Evolutionary conservation across 2,113 vertebrate genomes (phyloP), one percentile per base, ranked within the genome.

Genomic region (Gila orcuttii): DNA sequence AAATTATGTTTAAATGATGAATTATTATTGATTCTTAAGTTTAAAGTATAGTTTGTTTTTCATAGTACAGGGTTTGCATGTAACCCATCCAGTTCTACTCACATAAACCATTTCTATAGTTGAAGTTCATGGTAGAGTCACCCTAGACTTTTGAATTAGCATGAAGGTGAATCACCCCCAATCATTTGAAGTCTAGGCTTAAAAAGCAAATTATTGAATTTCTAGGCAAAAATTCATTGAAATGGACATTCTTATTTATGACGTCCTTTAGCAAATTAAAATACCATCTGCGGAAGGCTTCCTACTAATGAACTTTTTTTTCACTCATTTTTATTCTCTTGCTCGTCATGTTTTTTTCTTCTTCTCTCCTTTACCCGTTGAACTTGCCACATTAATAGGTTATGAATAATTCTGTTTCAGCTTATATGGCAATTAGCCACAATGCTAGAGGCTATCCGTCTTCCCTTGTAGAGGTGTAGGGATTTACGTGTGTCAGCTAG

Each of bases 341-440:
- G 88, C 86, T 91, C 81, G 87, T 87, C 73, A 64, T 25, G 11
- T 47, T 80, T 55, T 90, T 89, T 87, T 90, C 89, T 79, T 79
- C 31, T 86, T 45, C 57, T 88, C 90, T 88, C 92, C 90, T 90
- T 89, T 92, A 93, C 90, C 89, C 86, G 87, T 84, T 92, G 91
- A 95, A 95, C 93, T 92, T 92, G 94, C 92, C 92, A 91, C 91
- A 91, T 93, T 95, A 95, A 95, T 95, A 93, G 92, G 92, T 94
- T 93, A 95, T 95, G 94, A 95, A 95, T 95, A 94, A 95, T 95
- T 95, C 93, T 90, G 92, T 94, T 95, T 95, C 93, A 93, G 92
- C 91, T 93, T 93, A 93, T 93, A 93, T 45, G 87, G 90, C 93
- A 94, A 94, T 94, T 94, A 95, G 93, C 93, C 89, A 91, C 90